Percentiles rank a stretch among this genome's conserved stretches.
Conservation (phyloP, 2,888 invertebrate genomes). For the Agelastica alni region DNA sequence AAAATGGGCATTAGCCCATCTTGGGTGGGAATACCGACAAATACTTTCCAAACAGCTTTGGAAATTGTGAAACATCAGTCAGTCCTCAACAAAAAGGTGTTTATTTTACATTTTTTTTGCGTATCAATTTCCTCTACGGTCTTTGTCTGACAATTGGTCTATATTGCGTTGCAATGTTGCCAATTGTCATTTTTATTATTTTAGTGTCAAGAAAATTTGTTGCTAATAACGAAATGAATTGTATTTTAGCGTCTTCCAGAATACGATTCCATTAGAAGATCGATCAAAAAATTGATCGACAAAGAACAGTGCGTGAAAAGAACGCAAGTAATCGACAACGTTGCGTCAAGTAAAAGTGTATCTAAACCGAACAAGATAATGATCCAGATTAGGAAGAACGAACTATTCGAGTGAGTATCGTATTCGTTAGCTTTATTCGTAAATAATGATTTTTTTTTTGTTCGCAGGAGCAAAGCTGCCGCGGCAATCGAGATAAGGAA, state of each 20-base stretch:
- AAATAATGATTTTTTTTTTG: no score
- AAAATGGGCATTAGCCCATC: slow-evolving; percentile 68
- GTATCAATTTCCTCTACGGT: no score
- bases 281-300: slow-evolving; percentile 27
- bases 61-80: slow-evolving; percentile 63
- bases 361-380: slow-evolving; percentile 19
- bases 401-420: slow-evolving; percentile 22
- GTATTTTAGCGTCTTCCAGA: slow-evolving; percentile 25
- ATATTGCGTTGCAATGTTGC: no score
- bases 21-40: slow-evolving; percentile 63
- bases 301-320: neutral
- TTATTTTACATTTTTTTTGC: no score
- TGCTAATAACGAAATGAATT: no score
- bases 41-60: slow-evolving; percentile 63
- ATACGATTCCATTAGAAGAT: slow-evolving; percentile 26
- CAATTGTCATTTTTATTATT: slow-evolving; percentile 9
- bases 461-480: slow-evolving; percentile 19
- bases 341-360: neutral
- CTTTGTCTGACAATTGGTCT: no score
- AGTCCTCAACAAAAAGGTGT: slow-evolving; percentile 63
- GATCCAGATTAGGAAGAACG: slow-evolving; percentile 24
- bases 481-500: slow-evolving; percentile 38
- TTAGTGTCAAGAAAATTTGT: neutral
- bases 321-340: neutral
- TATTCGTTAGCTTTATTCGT: no score